These are phyloP conservation scores for Argentina silus DNA, from an alignment of 2,797 vertebrate species.

Conservation along the genomic window DNA sequence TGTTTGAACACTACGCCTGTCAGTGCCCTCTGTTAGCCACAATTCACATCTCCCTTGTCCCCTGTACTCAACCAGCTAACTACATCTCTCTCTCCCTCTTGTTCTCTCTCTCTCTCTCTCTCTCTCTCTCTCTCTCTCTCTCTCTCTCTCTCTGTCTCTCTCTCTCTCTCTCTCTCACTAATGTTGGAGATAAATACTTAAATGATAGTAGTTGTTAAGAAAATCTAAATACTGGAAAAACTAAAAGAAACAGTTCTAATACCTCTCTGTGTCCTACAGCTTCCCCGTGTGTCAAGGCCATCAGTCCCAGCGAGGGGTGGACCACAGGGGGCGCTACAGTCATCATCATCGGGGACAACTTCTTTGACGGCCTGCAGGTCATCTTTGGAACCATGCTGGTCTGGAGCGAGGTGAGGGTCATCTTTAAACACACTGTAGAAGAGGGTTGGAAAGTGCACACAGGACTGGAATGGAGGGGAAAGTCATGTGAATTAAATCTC, in stretches of 20 bases:
- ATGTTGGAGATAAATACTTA: too few relatives aligned
- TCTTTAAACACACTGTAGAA: too few relatives aligned
- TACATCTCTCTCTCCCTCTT: neutral
- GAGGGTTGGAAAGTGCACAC: too few relatives aligned
- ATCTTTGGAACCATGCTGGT: conserved; percentile 92
- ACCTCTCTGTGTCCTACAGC: conserved; percentile 66
- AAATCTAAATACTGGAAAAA: too few relatives aligned
- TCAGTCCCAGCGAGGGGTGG: conserved; percentile 95
- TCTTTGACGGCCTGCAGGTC: conserved; percentile 92
- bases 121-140: conserved; percentile 16
- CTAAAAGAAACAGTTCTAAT: too few relatives aligned
- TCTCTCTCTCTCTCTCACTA: neutral
- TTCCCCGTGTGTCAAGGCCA: conserved; percentile 93
- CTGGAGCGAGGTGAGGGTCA: conserved; percentile 87
- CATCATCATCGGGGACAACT: conserved; percentile 94
- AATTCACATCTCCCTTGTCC: conserved; percentile 2
- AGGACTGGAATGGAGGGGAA: too few relatives aligned
- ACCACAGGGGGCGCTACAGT: conserved; percentile 93
- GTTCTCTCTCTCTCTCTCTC: conserved; percentile 50
- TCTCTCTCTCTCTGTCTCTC: conserved; percentile 1
- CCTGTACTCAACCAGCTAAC: neutral
- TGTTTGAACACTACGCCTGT: conserved; percentile 29
- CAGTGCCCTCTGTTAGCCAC: conserved; percentile 40
- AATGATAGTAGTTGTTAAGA: too few relatives aligned
- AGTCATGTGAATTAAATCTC: too few relatives aligned